These are phyloP conservation scores for Pimpla rufipes DNA, from an alignment of 2,888 invertebrate genomes.

Conservation along the genomic window DNA sequence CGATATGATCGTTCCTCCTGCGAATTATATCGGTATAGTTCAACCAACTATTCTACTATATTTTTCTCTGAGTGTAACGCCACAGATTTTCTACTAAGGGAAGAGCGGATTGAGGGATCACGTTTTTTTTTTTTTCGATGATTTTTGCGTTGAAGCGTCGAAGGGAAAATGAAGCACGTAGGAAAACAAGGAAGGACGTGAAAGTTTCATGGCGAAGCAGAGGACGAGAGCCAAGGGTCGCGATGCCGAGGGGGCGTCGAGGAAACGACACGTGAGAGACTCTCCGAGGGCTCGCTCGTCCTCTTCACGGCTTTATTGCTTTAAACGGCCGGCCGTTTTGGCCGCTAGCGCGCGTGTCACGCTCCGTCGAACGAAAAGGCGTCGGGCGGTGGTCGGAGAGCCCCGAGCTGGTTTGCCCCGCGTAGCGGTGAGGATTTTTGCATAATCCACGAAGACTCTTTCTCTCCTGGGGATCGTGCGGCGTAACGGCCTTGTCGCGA, in stretches of 20 bases:
- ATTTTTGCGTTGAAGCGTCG: neutral
- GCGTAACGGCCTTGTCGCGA: conserved; percentile 65
- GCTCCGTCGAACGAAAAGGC: conserved; percentile 31
- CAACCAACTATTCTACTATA: too few species aligned
- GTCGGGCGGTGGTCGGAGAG: conserved; percentile 27
- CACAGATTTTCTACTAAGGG: too few species aligned
- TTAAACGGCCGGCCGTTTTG: conserved; percentile 59
- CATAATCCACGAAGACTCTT: conserved; percentile 70
- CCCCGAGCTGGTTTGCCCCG: conserved; percentile 1
- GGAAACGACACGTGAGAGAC: conserved; percentile 34
- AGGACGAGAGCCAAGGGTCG: neutral
- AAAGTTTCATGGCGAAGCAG: conserved; percentile 4
- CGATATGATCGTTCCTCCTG: too few species aligned
- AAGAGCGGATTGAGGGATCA: neutral
- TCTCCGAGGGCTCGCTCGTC: conserved; percentile 29
- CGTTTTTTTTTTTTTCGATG: too few species aligned
- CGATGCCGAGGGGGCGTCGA: conserved; percentile 17
- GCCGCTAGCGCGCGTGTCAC: conserved; percentile 35
- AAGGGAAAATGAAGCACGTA: neutral
- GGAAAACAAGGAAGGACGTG: neutral
- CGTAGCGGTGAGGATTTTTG: conserved; percentile 64
- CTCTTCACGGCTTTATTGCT: conserved; percentile 66
- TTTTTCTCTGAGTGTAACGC: too few species aligned
- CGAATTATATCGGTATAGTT: too few species aligned
- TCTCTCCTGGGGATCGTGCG: conserved; percentile 63